Base-by-base conservation (phyloP, 2,888 invertebrate genomes). In the Xestia sexstrigata region DNA sequence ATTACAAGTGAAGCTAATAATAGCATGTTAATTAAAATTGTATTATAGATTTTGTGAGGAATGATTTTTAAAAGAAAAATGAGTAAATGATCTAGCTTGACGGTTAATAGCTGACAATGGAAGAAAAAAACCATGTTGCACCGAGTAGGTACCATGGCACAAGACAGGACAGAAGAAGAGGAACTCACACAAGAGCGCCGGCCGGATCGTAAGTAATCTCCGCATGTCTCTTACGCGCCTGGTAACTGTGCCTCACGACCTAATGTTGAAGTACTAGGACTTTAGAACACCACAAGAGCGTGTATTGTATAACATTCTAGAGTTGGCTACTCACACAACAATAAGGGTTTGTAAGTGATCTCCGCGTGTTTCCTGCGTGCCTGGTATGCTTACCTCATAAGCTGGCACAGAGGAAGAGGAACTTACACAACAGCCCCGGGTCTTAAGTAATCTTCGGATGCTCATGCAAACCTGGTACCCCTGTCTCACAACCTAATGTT, bases 381-480 rank as follows among this genome's bases (percentile, higher is more conserved):
- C 42, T 42, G 42, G 11, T 42, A 42, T 42, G 9, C 9, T 11
- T 42, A 11, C 42, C 9, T 42, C 9, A 42, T 42, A 42, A 42
- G 9, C 42, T 42, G 42, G 11, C 42, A 42, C 42, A 15, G 17
- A 30, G 20, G 1, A 60, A 3, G 17, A 26, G 8, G 8, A 20
- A 15, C 81, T 74, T 30, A 95, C 95, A 91, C 15, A 95, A 71
- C 15, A 96, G 69, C 69, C 97, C 96, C 79, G 95, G 95, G 45
- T 95, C 95, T 75, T 95, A 95, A 2, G 81, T 79, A 15, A 97
- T 97, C 60, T 95, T 92, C 79, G 96, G 97, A 85, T 97, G 97
- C 97, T 94, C 69, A 97, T 96, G 81, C 95, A 95, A 1, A 98
- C 97, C 96, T 98, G 97, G 87, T 97, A 97, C 0, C 98, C 98